phyloP scores from a whole-genome alignment of 2,888 invertebrate species.

The Troilus luridus region DNA sequence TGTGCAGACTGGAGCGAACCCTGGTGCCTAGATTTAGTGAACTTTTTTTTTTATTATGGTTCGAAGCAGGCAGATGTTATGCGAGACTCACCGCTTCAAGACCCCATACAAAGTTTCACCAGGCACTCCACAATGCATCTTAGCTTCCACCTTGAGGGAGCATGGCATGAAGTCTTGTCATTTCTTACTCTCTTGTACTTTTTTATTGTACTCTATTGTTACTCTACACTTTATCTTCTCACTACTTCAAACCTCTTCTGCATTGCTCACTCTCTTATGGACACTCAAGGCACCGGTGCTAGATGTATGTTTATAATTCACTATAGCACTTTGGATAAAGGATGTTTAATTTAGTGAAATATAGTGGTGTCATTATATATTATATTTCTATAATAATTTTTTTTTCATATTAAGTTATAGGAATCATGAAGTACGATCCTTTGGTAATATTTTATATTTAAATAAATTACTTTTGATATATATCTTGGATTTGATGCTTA shows the following conservation, averaged over 20 bases:
- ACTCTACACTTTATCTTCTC: background rate
- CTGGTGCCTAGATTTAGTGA: slow-evolving; percentile 38
- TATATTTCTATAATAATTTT: background rate
- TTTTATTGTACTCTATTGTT: too few relatives aligned
- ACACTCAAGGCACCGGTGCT: background rate
- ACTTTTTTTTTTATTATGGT: background rate
- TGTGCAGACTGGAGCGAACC: slow-evolving; percentile 7
- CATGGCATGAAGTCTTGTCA: slow-evolving; percentile 18
- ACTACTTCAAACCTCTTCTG: background rate
- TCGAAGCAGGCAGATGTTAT: background rate
- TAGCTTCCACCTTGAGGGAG: background rate
- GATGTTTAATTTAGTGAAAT: slow-evolving; percentile 8
- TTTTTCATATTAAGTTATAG: background rate
- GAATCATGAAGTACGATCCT: background rate
- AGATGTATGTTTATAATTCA: background rate
- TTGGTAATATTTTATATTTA: background rate
- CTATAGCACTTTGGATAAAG: slow-evolving; percentile 16
- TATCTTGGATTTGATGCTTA: too few relatives aligned
- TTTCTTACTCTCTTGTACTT: background rate
- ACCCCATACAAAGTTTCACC: background rate
- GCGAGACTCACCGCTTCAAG: background rate
- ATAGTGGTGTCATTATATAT: background rate
- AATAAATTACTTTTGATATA: background rate
- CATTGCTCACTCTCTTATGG: slow-evolving; percentile 3
- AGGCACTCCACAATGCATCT: background rate